phyloP scores from a whole-genome alignment of 2,888 invertebrate species.

The Axea sp. region DNA sequence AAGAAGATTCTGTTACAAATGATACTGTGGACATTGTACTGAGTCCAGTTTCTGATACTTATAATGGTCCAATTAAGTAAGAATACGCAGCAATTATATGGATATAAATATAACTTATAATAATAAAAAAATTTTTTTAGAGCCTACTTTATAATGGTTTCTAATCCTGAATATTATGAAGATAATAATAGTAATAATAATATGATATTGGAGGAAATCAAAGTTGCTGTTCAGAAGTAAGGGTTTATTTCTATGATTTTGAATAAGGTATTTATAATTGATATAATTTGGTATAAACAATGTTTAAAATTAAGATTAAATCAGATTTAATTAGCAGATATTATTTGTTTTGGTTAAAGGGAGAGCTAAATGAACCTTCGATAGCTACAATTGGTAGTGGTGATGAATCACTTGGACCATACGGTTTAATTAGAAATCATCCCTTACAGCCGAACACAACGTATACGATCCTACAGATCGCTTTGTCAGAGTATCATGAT shows the following conservation, averaged over 20 bases:
- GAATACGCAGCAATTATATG: too few species aligned
- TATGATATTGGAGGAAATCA: constrained; percentile 48
- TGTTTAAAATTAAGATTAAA: too few species aligned
- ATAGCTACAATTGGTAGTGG: constrained; percentile 62
- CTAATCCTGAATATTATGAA: not conserved
- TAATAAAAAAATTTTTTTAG: constrained; percentile 15
- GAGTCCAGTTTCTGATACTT: constrained; percentile 23
- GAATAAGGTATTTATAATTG: constrained; percentile 44
- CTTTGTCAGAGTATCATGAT: constrained; percentile 60
- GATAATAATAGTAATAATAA: constrained; percentile 1
- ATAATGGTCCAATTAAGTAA: constrained; percentile 45
- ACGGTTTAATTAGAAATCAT: constrained; percentile 61
- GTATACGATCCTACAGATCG: constrained; percentile 57
- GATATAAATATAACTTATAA: not conserved
- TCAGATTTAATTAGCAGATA: constrained; percentile 33
- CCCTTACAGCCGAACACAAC: constrained; percentile 58
- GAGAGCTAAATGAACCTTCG: constrained; percentile 53
- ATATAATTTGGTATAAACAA: not conserved
- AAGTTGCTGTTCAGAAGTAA: constrained; percentile 14
- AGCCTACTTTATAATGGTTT: constrained; percentile 54
- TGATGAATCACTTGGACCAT: constrained; percentile 61
- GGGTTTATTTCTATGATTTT: constrained; percentile 55
- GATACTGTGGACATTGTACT: constrained; percentile 43
- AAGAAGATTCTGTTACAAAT: constrained; percentile 36
- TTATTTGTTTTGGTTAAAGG: constrained; percentile 52